Evolutionary conservation across 2,113 vertebrate species (phyloP), one percentile per base, ranked within the genome.

Genomic region (Aleadryas rufinucha): DNA sequence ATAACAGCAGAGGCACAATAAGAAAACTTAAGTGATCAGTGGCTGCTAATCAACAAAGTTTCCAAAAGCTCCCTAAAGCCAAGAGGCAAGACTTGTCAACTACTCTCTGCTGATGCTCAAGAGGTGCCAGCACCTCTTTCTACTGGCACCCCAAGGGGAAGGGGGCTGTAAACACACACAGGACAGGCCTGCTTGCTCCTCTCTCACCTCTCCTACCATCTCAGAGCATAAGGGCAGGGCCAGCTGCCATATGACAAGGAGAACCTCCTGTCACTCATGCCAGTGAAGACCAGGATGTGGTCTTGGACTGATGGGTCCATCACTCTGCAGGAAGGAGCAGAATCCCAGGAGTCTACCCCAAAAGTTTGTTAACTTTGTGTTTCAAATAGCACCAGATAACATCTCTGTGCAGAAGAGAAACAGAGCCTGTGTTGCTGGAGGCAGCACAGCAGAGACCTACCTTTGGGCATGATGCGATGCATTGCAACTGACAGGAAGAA

Each of bases 401-500:
- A 49, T 9, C 17, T 49, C 18, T 1, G 4, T 21, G 47, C 35
- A 68, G n/a, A 61, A 37, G 22, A 19, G 66, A 52, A 85, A 57
- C 41, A 76, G 10, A 72, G 33, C 6, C 66, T 16, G 30, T 21
- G 33, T 2, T n/a, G 39, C 35, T 4, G 3, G n/a, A 70, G 45
- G 61, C 37, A 54, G 45, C 69, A 53, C 53, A 23, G 76, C 9
- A 3, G 69, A 7, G 11, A 22, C 82, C 96, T 98, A 99, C 99
- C 98, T 98, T 97, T 96, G 94, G 99, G 99, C 99, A 99, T 98
- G 97, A 99, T 98, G 87, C 97, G 99, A 96, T 99, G 99, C 99
- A 99, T 99, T 59, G 99, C 99, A 10, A 99, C 99, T 0, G 99
- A 99, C 87, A 99, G 98, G 97, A 99, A 99, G 98, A 99, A 99